phyloP scores from a whole-genome alignment of 2,797 vertebrate genomes.

The Tapera naevia region DNA sequence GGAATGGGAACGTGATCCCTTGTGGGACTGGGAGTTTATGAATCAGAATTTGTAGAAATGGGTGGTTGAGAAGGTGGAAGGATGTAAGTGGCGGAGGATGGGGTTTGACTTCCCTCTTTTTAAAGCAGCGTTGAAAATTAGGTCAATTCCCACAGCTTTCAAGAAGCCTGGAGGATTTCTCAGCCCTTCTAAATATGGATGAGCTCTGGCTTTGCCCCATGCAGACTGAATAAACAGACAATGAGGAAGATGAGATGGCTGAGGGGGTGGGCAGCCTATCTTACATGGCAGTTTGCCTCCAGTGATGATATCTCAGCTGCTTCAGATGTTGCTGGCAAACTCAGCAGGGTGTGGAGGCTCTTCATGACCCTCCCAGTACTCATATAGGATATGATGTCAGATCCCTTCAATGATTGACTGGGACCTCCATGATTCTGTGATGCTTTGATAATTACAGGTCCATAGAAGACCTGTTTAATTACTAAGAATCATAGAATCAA shows the following conservation, averaged over 20 bases:
- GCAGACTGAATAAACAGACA: background rate
- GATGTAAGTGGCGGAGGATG: background rate
- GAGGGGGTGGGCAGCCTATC: background rate
- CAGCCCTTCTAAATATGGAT: background rate
- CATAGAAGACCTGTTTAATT: background rate
- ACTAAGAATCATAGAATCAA: no score
- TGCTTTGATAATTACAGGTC: rapidly evolving
- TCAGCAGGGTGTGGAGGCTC: background rate
- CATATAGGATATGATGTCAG: background rate
- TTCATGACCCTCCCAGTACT: background rate
- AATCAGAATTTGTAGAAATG: background rate
- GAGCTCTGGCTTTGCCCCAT: background rate
- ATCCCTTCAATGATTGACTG: background rate
- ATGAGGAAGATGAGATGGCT: background rate
- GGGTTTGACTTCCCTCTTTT: background rate
- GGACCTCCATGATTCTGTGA: background rate
- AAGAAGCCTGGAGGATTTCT: background rate
- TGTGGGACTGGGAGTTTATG: background rate
- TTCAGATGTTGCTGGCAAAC: background rate
- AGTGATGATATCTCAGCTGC: background rate
- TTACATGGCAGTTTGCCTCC: background rate
- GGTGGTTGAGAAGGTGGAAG: background rate
- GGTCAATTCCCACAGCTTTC: background rate
- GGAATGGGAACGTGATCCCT: background rate
- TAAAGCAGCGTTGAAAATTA: background rate